Evolutionary conservation across 2,113 vertebrate species (phyloP).

Genomic region (Datnioides undecimradiatus): DNA sequence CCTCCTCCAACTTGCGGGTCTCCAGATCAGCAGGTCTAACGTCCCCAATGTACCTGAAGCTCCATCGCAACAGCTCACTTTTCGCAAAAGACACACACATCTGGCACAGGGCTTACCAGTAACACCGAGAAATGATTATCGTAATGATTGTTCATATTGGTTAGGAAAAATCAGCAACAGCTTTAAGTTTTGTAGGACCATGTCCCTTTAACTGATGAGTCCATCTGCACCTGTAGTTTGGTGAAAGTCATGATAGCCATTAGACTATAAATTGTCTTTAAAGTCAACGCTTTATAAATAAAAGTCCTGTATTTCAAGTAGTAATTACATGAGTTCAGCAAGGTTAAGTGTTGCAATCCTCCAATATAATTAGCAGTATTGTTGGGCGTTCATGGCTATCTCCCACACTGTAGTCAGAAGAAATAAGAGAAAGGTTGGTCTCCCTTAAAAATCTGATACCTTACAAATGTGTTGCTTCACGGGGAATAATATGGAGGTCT

Average conservation of each 20-base stretch:
- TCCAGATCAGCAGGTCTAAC: background rate
- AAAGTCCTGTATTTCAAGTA: background rate
- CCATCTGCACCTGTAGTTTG: background rate
- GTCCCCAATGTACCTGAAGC: background rate
- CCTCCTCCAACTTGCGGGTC: background rate
- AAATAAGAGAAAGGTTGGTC: background rate
- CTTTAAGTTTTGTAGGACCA: too few species aligned
- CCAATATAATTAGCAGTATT: background rate
- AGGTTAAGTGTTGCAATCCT: constrained; percentile 11
- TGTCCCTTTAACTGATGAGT: rapidly evolving
- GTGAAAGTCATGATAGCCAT: background rate
- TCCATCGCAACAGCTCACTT: too few species aligned
- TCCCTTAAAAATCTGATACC: background rate
- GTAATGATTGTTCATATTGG: background rate
- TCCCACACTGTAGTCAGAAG: background rate
- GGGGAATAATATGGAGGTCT: background rate
- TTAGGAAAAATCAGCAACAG: background rate
- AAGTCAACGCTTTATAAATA: background rate
- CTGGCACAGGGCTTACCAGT: too few species aligned
- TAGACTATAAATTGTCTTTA: background rate
- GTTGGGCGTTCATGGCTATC: background rate
- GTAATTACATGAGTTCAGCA: constrained; percentile 8
- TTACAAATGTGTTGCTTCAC: background rate
- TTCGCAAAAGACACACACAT: too few species aligned
- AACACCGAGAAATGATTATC: background rate